Evolutionary conservation across 2,888 invertebrate genomes (phyloP), one percentile per base, ranked within the genome.

Genomic region (Synanthedon tipuliformis): DNA sequence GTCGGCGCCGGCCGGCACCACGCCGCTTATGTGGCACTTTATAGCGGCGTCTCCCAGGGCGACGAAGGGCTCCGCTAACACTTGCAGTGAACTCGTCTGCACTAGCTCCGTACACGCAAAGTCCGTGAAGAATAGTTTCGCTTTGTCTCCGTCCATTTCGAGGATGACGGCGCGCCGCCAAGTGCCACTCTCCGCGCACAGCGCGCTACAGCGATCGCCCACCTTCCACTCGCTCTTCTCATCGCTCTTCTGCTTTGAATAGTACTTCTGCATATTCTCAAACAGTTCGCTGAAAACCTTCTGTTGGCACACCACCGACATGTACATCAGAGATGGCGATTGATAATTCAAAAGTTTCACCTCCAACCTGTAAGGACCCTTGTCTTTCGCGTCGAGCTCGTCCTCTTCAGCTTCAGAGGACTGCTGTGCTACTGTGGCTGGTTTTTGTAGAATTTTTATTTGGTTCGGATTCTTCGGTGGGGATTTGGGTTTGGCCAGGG

Each of bases 11-110:
- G 93, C 92, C 0, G 95, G 92, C 23, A 82, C 75, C 10, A 95
- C 88, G 16, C 92, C 92, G 1, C 89, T 90, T 51, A 96, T 70
- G 67, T 92, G 92, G 57, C 95, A 92, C 59, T 89, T 89, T 18
- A 91, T 81, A 0, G 91, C 90, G 0, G 90, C 90, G 55, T 90
- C 89, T 0, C 89, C 88, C 1, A 89, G 72, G 0, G 73, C 69
- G 7, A 73, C 66, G 57, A 92, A 92, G 8, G 85, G 72, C 0
- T 77, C 62, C 11, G 85, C 69, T 4, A 94, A 77, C 2, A 82
- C 75, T 51, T 83, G 89, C 15, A 94, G 71, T 50, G 81, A 70
- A 1, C 77, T 65, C 0, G 66, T 52, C 0, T 74, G 68, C 12
- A 92, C 81, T 1, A 76, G 78, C 58, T 90, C 89, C 2, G 84